Conservation (phyloP, 2,113 vertebrate genomes). For the Morone saxatilis region DNA sequence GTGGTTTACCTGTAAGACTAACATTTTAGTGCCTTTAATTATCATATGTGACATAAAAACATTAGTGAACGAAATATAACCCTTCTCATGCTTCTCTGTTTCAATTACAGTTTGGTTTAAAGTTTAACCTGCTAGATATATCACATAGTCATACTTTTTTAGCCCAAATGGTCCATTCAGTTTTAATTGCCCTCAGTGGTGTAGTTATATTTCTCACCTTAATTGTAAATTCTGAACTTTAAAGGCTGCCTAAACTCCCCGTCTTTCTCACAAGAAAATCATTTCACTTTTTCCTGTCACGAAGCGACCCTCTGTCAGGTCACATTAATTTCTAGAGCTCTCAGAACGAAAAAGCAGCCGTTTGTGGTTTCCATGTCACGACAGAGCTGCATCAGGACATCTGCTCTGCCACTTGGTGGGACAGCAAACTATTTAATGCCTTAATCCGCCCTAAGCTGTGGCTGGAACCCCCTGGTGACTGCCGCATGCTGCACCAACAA, state of each 20-base stretch:
- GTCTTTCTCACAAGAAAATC: conserved; percentile 34
- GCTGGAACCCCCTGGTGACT: conserved; percentile 77
- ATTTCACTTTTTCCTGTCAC: conserved; percentile 21
- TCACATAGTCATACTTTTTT: conserved; percentile 20
- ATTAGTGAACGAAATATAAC: background rate
- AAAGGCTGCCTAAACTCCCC: conserved; percentile 11
- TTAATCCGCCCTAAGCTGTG: conserved; percentile 82
- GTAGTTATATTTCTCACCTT: conserved; percentile 21
- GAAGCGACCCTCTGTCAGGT: conserved; percentile 27
- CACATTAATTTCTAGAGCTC: conserved; percentile 22
- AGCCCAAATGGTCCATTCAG: conserved; percentile 18
- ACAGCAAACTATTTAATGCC: conserved; percentile 80
- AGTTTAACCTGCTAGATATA: background rate
- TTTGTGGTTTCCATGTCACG: conserved; percentile 47
- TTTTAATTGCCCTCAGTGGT: conserved; percentile 47
- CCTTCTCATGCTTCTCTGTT: background rate
- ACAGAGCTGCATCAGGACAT: conserved; percentile 58
- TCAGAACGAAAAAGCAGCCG: conserved; percentile 25
- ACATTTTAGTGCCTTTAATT: background rate
- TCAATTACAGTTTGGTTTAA: background rate
- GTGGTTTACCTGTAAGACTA: background rate
- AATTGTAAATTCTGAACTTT: conserved; percentile 48
- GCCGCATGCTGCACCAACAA: conserved; percentile 76
- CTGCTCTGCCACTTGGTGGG: conserved; percentile 68
- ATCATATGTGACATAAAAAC: too few relatives aligned